Evolutionary conservation across 1,140 invertebrate genomes (phyloP).

Genomic region (Brachionus rotundiformis): DNA sequence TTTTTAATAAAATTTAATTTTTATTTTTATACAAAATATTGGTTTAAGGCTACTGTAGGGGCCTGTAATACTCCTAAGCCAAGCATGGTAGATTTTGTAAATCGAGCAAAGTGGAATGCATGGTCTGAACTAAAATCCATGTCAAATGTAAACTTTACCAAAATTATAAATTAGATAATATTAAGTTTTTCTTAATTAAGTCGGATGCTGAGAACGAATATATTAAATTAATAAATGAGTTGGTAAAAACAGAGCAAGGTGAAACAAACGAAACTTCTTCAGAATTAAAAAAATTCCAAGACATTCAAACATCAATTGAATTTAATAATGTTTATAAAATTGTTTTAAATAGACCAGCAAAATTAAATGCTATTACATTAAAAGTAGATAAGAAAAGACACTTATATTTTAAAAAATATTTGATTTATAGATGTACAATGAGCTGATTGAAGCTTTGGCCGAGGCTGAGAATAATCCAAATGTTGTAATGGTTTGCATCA

Average conservation of each 20-base stretch:
- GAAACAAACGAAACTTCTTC: neutral
- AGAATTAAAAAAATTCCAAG: conserved; percentile 24
- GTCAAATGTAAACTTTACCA: conserved; percentile 58
- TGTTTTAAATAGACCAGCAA: conserved; percentile 41
- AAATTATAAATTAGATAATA: neutral
- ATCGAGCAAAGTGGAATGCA: conserved; percentile 70
- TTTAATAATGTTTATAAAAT: conserved; percentile 46
- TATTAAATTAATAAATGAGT: conserved; percentile 10
- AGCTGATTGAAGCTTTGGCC: conserved; percentile 32
- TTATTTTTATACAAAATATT: conserved; percentile 7
- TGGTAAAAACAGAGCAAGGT: neutral
- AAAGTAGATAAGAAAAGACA: neutral
- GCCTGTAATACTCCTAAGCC: conserved; percentile 67
- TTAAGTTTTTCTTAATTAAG: conserved; percentile 28
- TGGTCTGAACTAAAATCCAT: conserved; percentile 67
- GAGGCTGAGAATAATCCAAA: conserved; percentile 39
- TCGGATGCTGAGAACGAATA: conserved; percentile 44
- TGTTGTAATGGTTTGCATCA: conserved; percentile 63
- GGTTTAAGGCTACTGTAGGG: conserved; percentile 67
- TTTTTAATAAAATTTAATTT: neutral
- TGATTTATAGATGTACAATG: conserved; percentile 37
- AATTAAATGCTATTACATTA: conserved; percentile 64
- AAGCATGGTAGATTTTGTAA: conserved; percentile 70
- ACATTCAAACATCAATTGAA: conserved; percentile 35
- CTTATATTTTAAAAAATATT: neutral